Base-by-base conservation (phyloP, 2,888 invertebrate genomes). In the Metopia argyrocephala region DNA sequence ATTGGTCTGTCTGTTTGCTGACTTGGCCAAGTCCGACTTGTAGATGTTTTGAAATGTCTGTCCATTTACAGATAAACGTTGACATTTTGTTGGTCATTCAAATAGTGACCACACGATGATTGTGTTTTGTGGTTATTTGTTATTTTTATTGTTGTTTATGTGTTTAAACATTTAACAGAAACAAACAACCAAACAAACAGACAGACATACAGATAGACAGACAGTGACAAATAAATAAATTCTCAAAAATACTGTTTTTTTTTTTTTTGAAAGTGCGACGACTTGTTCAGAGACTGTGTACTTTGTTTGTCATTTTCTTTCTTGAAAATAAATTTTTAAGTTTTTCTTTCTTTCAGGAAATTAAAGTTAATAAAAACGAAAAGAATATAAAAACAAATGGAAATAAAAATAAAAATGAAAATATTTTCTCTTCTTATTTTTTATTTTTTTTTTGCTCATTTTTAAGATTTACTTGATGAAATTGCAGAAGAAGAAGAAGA, bases 41-140 rank as follows among this genome's bases (percentile, higher is more conserved):
- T 66, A 57, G 71, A 73, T 76, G 73, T 64, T 65, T 50, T 50
- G 46, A 73, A 23, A 3, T 15, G 38, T 12, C 31, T n/a, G 31
- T 12, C 57, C 45, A 76, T 76, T 68, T 62, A 64, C 28, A 73
- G 76, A 80, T 80, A 80, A 80, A 73, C 68, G 76, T 73, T 69
- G 76, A 76, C 76, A 80, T 73, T 76, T 73, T 73, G 76, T 76
- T 76, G 57, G 80, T 69, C 66, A 73, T 69, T 76, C 68, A 69
- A 80, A 71, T 46, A 59, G 68, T 76, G 73, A 69, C 80, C 76
- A 69, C 76, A 80, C 66, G 73, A 71, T 73, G 76, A 76, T 73
- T 80, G 71, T 73, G 64, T 76, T 73, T 76, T 80, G 80, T 59
- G 80, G 80, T 76, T 65, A 61, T 57, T 54, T 80, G 73, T 76